Conservation (phyloP, 2,888 invertebrate species). For the Tipula unca region DNA sequence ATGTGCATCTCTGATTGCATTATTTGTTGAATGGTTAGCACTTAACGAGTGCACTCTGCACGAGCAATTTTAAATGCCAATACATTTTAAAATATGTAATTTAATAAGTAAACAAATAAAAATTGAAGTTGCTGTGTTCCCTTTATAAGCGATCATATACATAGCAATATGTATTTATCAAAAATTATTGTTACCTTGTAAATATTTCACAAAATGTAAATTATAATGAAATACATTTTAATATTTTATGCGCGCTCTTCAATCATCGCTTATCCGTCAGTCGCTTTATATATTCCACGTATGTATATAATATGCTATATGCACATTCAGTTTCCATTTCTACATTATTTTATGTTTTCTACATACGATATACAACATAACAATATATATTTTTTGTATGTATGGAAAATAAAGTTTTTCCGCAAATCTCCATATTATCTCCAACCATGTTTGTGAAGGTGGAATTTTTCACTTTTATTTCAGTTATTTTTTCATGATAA, state of each 20-base stretch:
- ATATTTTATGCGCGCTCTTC: background rate
- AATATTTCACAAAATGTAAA: too few species aligned
- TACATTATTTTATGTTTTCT: background rate
- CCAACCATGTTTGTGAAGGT: background rate
- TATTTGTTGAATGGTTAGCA: background rate
- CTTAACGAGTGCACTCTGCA: background rate
- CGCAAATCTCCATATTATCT: background rate
- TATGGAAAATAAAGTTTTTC: background rate
- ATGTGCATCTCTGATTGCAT: background rate
- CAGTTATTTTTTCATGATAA: background rate
- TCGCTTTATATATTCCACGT: background rate
- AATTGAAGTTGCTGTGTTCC: too few species aligned
- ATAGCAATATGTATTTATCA: too few species aligned
- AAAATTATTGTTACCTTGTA: too few species aligned
- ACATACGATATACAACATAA: background rate
- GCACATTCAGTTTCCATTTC: background rate
- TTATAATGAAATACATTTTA: too few species aligned
- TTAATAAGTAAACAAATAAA: too few species aligned
- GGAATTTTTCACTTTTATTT: too few species aligned
- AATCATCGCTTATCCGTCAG: background rate
- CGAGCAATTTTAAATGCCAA: too few species aligned
- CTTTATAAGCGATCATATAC: too few species aligned
- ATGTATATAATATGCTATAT: too few species aligned
- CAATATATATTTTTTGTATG: background rate
- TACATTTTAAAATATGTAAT: too few species aligned